Evolutionary conservation across 2,888 invertebrate genomes (phyloP).

Genomic region (Calameuta idolon): DNA sequence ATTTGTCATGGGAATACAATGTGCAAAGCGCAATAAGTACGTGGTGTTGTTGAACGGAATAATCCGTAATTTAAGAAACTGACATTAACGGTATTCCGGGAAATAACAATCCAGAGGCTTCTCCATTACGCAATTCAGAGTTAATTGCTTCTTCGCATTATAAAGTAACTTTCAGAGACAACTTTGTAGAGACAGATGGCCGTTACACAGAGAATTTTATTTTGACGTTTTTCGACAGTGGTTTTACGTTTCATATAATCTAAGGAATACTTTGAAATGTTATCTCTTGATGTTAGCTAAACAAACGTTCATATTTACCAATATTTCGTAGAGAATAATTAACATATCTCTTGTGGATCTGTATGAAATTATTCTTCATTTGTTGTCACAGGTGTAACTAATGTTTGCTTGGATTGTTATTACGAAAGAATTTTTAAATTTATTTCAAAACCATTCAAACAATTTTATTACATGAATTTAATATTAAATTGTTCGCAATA

Average conservation of each 20-base stretch:
- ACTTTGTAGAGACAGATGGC: not conserved
- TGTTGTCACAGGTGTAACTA: not conserved
- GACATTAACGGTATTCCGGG: not conserved
- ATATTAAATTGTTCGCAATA: too few relatives aligned
- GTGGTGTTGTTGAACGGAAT: not conserved
- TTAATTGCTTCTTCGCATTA: not conserved
- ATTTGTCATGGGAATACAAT: not conserved
- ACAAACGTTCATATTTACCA: not conserved
- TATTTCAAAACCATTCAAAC: not conserved
- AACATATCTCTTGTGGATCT: too few relatives aligned
- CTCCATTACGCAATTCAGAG: not conserved
- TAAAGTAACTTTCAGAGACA: not conserved
- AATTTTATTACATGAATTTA: too few relatives aligned
- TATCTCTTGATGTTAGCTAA: not conserved
- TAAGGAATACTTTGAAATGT: not conserved
- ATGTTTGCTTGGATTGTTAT: not conserved
- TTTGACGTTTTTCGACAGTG: not conserved
- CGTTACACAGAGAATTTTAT: not conserved
- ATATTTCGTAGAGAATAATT: not conserved
- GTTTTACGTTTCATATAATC: not conserved
- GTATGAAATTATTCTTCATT: not conserved
- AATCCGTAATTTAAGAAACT: not conserved
- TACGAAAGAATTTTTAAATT: not conserved
- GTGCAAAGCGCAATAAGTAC: not conserved
- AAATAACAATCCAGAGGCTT: not conserved